Evolutionary conservation across 2,888 invertebrate species (phyloP).

Genomic region (Chloroclysta siterata): DNA sequence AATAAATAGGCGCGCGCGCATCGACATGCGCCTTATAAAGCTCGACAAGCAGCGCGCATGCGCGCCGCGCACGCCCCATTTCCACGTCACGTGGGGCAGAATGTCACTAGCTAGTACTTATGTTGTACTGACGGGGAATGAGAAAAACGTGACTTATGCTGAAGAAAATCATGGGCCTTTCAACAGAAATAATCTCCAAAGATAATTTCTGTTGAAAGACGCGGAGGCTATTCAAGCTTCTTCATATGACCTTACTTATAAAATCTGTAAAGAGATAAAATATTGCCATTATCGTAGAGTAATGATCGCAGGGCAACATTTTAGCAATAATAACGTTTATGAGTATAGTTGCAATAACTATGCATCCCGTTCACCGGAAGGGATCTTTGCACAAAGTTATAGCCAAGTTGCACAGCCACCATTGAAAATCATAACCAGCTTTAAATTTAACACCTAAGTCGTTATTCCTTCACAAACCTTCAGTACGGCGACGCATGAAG

Average conservation of each 20-base stretch:
- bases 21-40: constrained; percentile 64
- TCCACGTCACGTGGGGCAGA: constrained; percentile 57
- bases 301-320: too few species aligned
- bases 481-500: constrained; percentile 19
- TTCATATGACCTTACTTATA: too few species aligned
- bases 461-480: constrained; percentile 26
- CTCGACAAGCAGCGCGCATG: constrained; percentile 55
- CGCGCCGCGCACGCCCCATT: constrained; percentile 51
- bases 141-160: constrained; percentile 20
- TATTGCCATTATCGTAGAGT: too few species aligned
- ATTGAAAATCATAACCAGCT: constrained; percentile 20
- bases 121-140: constrained; percentile 33
- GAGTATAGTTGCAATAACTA: not conserved
- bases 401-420: constrained; percentile 4
- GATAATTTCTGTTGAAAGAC: not conserved
- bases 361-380: constrained; percentile 1
- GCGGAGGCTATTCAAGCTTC: too few species aligned
- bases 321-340: too few species aligned
- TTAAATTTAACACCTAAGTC: constrained; percentile 21
- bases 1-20: constrained; percentile 68
- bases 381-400: constrained; percentile 13
- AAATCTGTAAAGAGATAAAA: too few species aligned
- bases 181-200: not conserved
- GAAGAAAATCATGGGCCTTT: constrained; percentile 3
- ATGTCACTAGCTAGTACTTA: constrained; percentile 48